Base-by-base conservation (phyloP, 2,797 vertebrate genomes). In the Danionella dracula region DNA sequence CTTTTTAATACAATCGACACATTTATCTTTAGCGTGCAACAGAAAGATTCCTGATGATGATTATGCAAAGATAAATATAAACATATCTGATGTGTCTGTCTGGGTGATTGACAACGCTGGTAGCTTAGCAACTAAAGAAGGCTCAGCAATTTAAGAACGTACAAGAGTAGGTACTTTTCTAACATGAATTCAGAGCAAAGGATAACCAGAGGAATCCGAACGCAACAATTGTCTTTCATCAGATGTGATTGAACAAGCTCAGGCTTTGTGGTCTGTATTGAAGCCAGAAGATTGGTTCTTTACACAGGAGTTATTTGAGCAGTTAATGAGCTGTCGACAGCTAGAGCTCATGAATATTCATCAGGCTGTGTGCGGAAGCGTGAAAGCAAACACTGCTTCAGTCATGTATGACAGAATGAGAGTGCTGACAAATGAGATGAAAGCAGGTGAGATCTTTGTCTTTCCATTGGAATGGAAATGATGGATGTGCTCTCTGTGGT, bases 381-480 rank as follows among this genome's bases (percentile, higher is more conserved):
- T 46, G 56, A 44, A 53, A 60, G 53, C 75, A 58, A 73, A 66
- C 67, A 57, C 32, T 72, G 40, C 80, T 71, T 79, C 70, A 69
- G 60, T 63, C 20, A 21, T 21, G 32, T 50, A 70, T 64, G 44
- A 66, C 62, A 75, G 38, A 45, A 77, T 70, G 49, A 67, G 75
- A 67, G 73, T 57, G 60, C 63, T 81, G 63, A 78, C 66, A 72
- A 72, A 78, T 76, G 58, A 71, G 74, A 75, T 73, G 35, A 68
- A 73, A 73, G 60, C 73, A 81, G 78, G 64, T 79, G 75, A 83
- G 73, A 53, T 59, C 51, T 76, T 48, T 46, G 27, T 54, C 70
- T 66, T 54, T 54, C 73, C 73, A 73, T 71, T 71, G 71, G 55
- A 75, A 66, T 21, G 23, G 48, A 53, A 73, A 62, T 71, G 56